Evolutionary conservation across 2,797 vertebrate genomes (phyloP).

Genomic region (Gephyroberyx darwinii): DNA sequence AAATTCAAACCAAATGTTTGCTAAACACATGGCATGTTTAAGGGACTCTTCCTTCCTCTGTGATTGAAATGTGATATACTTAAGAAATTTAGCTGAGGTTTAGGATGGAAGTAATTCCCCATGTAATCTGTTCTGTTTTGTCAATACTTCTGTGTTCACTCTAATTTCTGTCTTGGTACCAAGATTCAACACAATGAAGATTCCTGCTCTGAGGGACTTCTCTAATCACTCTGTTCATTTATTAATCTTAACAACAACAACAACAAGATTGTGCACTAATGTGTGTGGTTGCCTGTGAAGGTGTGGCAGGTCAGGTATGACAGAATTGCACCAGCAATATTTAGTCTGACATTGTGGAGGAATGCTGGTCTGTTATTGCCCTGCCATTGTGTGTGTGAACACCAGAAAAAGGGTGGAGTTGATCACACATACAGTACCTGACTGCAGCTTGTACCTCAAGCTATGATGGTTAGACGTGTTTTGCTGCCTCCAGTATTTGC

Average conservation of each 20-base stretch:
- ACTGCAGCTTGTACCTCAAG: slow-evolving; percentile 6
- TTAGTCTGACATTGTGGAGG: slow-evolving; percentile 26
- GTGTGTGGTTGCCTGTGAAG: not conserved
- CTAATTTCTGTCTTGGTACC: too few species aligned
- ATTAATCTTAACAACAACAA: not conserved
- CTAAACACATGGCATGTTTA: too few species aligned
- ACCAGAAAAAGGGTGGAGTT: slow-evolving; percentile 39
- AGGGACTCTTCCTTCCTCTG: too few species aligned
- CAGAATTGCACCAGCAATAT: slow-evolving; percentile 13
- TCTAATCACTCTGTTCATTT: not conserved
- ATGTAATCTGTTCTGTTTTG: too few species aligned
- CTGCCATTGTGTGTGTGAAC: slow-evolving; percentile 37
- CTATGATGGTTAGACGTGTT: not conserved
- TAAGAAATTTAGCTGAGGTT: too few species aligned
- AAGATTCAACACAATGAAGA: not conserved
- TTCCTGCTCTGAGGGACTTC: not conserved
- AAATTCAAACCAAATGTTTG: too few species aligned
- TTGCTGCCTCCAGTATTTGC: not conserved
- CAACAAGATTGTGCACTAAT: not conserved
- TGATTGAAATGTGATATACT: too few species aligned
- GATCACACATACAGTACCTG: not conserved
- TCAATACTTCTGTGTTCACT: too few species aligned
- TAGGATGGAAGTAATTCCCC: too few species aligned
- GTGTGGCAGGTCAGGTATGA: slow-evolving; percentile 5
- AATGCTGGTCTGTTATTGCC: slow-evolving; percentile 31